These are phyloP conservation scores for Micromys minutus DNA, from an alignment of 2,113 vertebrate genomes.

Conservation along the genomic window DNA sequence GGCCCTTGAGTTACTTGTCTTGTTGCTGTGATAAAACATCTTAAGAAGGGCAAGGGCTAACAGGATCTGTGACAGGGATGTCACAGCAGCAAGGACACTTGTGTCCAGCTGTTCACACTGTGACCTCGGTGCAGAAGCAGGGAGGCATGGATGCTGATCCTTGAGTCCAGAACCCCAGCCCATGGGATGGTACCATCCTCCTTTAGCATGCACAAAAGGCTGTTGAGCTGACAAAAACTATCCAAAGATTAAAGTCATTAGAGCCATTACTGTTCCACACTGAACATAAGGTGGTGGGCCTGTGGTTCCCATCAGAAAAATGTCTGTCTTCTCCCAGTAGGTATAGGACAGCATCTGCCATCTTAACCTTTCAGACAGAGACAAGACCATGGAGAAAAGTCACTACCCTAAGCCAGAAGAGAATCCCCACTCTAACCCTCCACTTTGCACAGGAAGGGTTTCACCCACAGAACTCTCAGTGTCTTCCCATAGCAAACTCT, in stretches of 20 bases:
- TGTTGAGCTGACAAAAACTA: not conserved
- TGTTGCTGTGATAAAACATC: not conserved
- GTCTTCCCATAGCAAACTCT: not conserved
- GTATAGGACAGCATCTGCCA: not conserved
- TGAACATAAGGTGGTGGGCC: no score
- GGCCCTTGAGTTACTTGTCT: not conserved
- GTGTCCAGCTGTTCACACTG: not conserved
- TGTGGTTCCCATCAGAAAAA: conserved; percentile 7
- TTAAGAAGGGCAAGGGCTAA: not conserved
- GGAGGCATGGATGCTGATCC: not conserved
- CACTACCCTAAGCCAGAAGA: not conserved
- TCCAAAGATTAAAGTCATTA: not conserved
- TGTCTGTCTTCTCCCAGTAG: not conserved
- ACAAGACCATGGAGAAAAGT: not conserved
- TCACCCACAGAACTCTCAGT: not conserved
- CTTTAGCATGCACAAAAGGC: not conserved
- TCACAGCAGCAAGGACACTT: not conserved
- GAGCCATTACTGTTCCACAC: not conserved
- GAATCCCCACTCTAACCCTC: not conserved
- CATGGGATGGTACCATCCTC: not conserved
- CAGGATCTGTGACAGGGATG: not conserved
- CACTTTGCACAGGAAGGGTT: not conserved
- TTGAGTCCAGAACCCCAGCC: not conserved
- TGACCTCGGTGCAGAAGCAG: not conserved
- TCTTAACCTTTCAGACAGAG: not conserved